phyloP scores from a whole-genome alignment of 2,113 vertebrate genomes.

The Lutjanus erythropterus region DNA sequence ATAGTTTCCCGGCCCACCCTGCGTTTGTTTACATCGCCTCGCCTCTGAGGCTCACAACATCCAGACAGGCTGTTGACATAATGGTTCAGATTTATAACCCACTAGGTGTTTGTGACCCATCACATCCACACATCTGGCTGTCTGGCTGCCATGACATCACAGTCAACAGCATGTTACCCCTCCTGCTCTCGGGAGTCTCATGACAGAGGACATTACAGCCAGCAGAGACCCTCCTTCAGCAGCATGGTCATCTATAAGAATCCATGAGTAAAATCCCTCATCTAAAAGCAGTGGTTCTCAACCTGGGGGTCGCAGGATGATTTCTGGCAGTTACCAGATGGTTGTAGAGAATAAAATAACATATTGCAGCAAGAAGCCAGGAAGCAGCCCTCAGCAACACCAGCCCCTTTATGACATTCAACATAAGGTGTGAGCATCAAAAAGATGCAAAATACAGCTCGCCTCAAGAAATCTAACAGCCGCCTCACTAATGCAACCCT shows the following conservation, averaged over 20 bases:
- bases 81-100: constrained; percentile 14
- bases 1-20: constrained; percentile 21
- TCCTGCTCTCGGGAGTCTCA: constrained; percentile 21
- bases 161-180: constrained; percentile 9
- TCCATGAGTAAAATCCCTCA: constrained; percentile 26
- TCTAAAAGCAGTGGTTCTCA: no score
- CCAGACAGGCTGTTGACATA: constrained; percentile 36
- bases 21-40: constrained; percentile 22
- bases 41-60: not conserved
- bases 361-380: no score
- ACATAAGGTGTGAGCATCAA: no score
- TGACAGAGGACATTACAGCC: constrained; percentile 13
- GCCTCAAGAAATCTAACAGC: no score
- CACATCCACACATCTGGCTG: constrained; percentile 11
- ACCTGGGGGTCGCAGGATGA: no score
- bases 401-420: no score
- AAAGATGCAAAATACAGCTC: no score
- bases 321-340: no score
- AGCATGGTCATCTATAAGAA: constrained; percentile 30
- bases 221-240: constrained; percentile 22
- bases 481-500: no score
- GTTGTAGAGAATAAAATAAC: no score
- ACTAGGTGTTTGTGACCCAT: not conserved
- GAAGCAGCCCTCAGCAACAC: no score
- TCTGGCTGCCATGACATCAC: constrained; percentile 31